Base-by-base conservation (phyloP, 2,113 vertebrate genomes). In the Lagopus leucura region DNA sequence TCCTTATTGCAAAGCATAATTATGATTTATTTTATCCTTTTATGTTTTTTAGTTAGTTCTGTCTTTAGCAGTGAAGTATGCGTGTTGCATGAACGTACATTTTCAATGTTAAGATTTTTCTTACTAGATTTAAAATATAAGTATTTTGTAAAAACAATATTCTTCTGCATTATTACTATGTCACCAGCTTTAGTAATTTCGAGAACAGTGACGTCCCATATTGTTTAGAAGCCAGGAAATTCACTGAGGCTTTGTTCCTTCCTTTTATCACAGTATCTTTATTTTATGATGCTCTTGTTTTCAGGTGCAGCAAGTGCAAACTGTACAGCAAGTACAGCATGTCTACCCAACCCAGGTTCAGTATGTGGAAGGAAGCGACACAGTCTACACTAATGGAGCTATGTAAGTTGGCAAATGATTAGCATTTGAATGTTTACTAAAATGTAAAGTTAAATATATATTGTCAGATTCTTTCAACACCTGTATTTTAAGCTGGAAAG, bases 271-370 rank as follows among this genome's bases (percentile, higher is more conserved):
- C n/a, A 48, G 1, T 69, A 34, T 48, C 43, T 40, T n/a, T 95
- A 21, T 40, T 40, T 77, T 69, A n/a, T 81, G 18, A 6, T 94
- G 40, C 80, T 96, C 93, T 89, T 96, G 54, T 97, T 98, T 92
- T 73, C 96, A 98, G 98, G 98, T 98, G 54, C 98, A 98, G 85
- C 98, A 98, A 88, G 98, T 98, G 11, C 98, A 98, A 96, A 97
- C 98, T 65, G 98, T 98, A 63, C 98, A 98, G 81, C 98, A 98
- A 82, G 98, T 98, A 43, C 98, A 98, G 47, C 98, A 98, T 91
- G 98, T 98, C 79, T 98, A 98, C 65, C 98, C 98, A 95, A 97
- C 98, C 92, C 98, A 98, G 93, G 98, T 98, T 96, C 98, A 98
- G 97, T 98, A 98, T 73, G 98, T 98, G 95, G 98, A 98, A 86